A percentile compares a stretch with the other conserved stretches of the same genome.
Evolutionary conservation across 1,140 invertebrate genomes (phyloP).

Genomic region (Neodiprion pinetum): DNA sequence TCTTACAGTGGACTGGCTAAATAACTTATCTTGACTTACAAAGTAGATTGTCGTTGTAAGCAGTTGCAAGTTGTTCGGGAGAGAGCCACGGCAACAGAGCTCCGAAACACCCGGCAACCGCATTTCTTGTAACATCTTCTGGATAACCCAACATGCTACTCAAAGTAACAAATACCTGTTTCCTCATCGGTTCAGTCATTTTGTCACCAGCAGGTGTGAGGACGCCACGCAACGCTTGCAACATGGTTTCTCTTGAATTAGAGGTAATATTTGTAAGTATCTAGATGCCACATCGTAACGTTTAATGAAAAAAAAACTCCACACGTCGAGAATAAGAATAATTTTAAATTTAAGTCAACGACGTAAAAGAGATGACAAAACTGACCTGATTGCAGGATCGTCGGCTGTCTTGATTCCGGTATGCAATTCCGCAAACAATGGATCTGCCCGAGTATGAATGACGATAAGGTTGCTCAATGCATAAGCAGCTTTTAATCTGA

Average conservation of each 20-base stretch:
- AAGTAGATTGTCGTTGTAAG: conserved; percentile 79
- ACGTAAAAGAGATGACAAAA: neutral
- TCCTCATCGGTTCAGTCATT: conserved; percentile 83
- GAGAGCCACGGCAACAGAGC: conserved; percentile 81
- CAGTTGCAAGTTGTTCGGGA: conserved; percentile 75
- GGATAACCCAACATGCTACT: conserved; percentile 72
- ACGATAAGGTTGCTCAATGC: conserved; percentile 88
- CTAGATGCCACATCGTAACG: neutral
- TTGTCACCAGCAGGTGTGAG: conserved; percentile 86
- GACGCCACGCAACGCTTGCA: conserved; percentile 87
- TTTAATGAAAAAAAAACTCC: conserved; percentile 11
- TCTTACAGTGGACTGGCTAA: conserved; percentile 6
- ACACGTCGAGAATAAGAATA: neutral
- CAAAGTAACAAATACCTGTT: conserved; percentile 78
- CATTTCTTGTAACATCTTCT: conserved; percentile 82
- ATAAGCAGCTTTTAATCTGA: conserved; percentile 87
- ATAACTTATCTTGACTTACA: conserved; percentile 54
- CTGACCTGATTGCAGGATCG: conserved; percentile 78
- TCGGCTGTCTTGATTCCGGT: conserved; percentile 84
- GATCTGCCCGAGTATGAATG: conserved; percentile 88
- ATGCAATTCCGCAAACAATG: conserved; percentile 90
- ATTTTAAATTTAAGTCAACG: neutral
- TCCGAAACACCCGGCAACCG: conserved; percentile 88
- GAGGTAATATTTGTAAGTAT: conserved; percentile 27
- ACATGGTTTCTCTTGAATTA: conserved; percentile 80